Evolutionary conservation across 2,888 invertebrate genomes (phyloP), one percentile per base, ranked within the genome.

Genomic region (Pseudolycoriella hygida): DNA sequence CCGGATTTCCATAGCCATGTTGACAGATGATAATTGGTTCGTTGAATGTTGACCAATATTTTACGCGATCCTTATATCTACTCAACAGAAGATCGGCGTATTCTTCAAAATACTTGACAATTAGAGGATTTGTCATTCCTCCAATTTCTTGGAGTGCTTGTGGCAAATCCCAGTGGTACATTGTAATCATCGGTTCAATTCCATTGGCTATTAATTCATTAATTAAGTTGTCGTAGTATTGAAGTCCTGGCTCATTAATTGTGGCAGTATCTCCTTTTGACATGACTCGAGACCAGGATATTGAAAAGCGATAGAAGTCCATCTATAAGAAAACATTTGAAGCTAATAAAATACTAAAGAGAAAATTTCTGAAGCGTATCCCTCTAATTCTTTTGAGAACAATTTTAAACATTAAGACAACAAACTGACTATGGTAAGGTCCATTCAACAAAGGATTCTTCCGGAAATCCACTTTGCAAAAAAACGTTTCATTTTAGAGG

Each of bases 151-250:
- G 72, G 0, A 77, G 57, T 39, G 63, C 62, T 46, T 68, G 64
- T 0, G 72, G 73, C 37, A 72, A 54, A 52, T 74, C 73, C 67
- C 70, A 71, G 47, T 74, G 72, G 52, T 67, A 70, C 30, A 34
- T 10, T 12, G 72, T 71, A 54, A 77, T 62, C 58, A 74, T 60
- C 0, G 81, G 80, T 42, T 63, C 58, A 46, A 83, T 77, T 39
- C 69, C 70, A 50, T 71, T 72, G 31, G 65, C 67, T 1, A 75
- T 49, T 50, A 82, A 67, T 55, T 71, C 73, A 53, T 77, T 58
- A 45, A 81, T 75, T 6, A 79, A 60, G 49, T 69, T 66, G 50
- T 75, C 74, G 59, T 82, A 82, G 57, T 80, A 79, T 19, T 67
- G 58, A n/a, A 76, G 61, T 2, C 78, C 82, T 2, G 64, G 66